Evolutionary conservation across 2,888 invertebrate genomes (phyloP).

Genomic region (Piscicola geometra): DNA sequence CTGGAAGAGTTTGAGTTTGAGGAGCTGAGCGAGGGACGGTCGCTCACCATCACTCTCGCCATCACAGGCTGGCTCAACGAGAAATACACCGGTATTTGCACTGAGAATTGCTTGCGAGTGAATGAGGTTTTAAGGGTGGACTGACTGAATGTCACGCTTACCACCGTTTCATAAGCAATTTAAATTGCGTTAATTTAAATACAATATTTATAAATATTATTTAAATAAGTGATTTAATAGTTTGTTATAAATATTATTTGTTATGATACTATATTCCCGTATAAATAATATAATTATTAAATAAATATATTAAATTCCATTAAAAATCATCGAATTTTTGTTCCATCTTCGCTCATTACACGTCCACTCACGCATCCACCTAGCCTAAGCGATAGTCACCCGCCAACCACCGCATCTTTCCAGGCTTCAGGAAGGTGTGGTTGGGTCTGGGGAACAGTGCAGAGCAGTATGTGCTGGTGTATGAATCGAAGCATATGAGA

Average conservation of each 20-base stretch:
- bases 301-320: too few species aligned
- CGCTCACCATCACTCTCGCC: conserved; percentile 64
- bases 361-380: background rate
- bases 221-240: background rate
- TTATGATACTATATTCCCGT: too few species aligned
- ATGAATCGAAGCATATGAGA: conserved; percentile 63
- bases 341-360: too few species aligned
- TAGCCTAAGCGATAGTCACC: too few species aligned
- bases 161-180: too few species aligned
- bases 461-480: conserved; percentile 66
- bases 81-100: conserved; percentile 54
- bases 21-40: conserved; percentile 57
- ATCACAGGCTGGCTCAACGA: conserved; percentile 66
- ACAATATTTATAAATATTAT: background rate
- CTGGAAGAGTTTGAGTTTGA: conserved; percentile 67
- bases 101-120: too few species aligned
- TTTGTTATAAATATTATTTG: too few species aligned
- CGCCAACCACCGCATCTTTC: background rate
- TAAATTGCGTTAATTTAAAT: background rate
- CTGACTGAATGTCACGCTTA: too few species aligned
- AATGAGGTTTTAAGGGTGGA: too few species aligned
- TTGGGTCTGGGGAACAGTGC: conserved; percentile 60
- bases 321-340: too few species aligned
- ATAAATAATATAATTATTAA: too few species aligned
- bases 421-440: conserved; percentile 61